Evolutionary conservation across 1,140 invertebrate genomes (phyloP).

Genomic region (Drosophila nigrodunni): DNA sequence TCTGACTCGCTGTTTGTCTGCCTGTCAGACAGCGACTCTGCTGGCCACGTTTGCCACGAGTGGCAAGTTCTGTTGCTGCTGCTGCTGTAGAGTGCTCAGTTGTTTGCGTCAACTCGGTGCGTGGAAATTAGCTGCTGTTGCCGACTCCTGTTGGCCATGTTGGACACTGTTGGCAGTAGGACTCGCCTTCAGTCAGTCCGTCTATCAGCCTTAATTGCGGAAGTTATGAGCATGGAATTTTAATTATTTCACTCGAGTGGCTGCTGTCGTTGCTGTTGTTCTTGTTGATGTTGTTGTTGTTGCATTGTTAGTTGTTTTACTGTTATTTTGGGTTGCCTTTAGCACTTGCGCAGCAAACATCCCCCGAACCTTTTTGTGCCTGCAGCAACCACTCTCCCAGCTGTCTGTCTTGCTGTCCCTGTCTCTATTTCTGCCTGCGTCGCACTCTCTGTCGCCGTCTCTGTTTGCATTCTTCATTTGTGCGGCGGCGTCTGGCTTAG

Average conservation of each 20-base stretch:
- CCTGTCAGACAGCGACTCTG: conserved; percentile 33
- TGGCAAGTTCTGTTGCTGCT: conserved; percentile 53
- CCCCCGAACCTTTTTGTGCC: conserved; percentile 53
- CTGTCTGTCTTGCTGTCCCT: background rate
- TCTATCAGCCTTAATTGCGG: conserved; percentile 75
- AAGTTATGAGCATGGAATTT: conserved; percentile 82
- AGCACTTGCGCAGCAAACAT: conserved; percentile 57
- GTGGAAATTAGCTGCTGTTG: conserved; percentile 75
- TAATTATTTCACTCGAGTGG: conserved; percentile 72
- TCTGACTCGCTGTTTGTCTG: conserved; percentile 23
- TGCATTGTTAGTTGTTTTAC: conserved; percentile 64
- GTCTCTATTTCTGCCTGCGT: conserved; percentile 36
- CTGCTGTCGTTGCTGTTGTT: conserved; percentile 23
- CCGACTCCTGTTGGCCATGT: conserved; percentile 39
- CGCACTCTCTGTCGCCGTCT: conserved; percentile 6
- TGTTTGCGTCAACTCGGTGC: conserved; percentile 69
- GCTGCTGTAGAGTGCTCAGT: conserved; percentile 44
- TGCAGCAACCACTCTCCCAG: conserved; percentile 2
- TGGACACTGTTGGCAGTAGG: conserved; percentile 27
- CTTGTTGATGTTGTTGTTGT: conserved; percentile 5
- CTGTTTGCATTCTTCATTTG: conserved; percentile 71
- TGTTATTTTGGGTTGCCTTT: conserved; percentile 59
- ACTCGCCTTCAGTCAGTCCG: conserved; percentile 24
- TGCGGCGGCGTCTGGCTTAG: conserved; percentile 53
- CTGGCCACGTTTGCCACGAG: conserved; percentile 34